These are phyloP conservation scores for Diadromus collaris DNA, from an alignment of 2,888 invertebrate genomes.

Conservation along the genomic window DNA sequence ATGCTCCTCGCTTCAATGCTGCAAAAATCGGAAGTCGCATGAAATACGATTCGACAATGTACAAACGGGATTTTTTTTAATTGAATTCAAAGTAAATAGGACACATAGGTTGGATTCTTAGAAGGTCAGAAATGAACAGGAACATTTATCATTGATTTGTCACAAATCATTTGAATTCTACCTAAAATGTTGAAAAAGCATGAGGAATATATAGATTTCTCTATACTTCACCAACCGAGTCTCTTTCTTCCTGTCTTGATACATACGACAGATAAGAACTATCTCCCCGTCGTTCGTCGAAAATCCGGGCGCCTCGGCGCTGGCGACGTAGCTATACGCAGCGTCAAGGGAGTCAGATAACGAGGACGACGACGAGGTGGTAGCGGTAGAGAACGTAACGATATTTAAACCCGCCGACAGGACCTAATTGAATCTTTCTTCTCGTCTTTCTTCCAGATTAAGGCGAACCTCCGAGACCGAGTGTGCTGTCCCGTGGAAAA, in stretches of 20 bases:
- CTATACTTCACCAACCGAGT: neutral
- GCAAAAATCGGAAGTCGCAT: neutral
- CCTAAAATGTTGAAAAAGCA: neutral
- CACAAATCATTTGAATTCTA: no score
- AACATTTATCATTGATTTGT: neutral
- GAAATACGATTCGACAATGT: neutral
- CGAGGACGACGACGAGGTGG: neutral
- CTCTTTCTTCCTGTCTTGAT: neutral
- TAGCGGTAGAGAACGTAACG: conserved; percentile 29
- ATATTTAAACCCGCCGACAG: conserved; percentile 44
- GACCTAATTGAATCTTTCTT: conserved; percentile 62
- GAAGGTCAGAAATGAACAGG: neutral
- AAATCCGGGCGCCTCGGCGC: neutral
- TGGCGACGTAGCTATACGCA: neutral
- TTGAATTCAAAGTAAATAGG: neutral
- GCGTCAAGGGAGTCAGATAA: neutral
- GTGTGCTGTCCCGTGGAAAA: conserved; percentile 3
- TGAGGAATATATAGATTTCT: neutral
- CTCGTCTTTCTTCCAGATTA: conserved; percentile 64
- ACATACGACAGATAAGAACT: neutral
- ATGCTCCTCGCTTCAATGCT: neutral
- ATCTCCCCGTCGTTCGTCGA: neutral
- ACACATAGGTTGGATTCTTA: neutral
- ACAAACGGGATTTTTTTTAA: neutral
- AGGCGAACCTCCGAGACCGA: conserved; percentile 22